These are phyloP conservation scores for Rhagologus leucostigma DNA, from an alignment of 2,113 vertebrate species.

Conservation along the genomic window DNA sequence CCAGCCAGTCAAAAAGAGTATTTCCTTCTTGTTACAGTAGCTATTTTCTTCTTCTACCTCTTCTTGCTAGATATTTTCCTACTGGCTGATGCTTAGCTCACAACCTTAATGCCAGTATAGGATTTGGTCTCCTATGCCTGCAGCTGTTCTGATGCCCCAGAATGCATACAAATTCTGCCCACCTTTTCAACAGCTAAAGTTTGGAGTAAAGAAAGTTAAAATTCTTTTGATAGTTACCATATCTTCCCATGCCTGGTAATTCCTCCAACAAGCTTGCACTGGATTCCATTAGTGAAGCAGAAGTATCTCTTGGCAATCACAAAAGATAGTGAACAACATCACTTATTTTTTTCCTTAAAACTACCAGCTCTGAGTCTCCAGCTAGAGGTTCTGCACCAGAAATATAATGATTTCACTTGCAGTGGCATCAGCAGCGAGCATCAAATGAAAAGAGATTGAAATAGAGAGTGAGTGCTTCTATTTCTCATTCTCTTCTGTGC, in stretches of 20 bases:
- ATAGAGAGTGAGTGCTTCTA: not conserved
- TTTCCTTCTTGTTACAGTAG: not conserved
- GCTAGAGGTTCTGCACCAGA: not conserved
- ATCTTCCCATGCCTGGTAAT: not conserved
- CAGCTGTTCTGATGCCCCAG: not conserved
- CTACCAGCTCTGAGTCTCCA: not conserved
- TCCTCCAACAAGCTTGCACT: not conserved
- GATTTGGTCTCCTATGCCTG: not conserved
- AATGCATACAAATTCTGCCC: not conserved
- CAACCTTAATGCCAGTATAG: not conserved
- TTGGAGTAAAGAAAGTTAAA: not conserved
- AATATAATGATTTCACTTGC: not conserved
- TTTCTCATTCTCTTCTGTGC: not conserved
- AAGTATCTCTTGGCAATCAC: not conserved
- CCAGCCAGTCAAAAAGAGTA: not conserved
- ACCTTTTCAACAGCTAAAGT: not conserved
- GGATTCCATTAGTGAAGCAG: not conserved
- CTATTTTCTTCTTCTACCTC: not conserved
- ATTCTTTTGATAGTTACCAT: not conserved
- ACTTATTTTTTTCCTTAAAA: not conserved
- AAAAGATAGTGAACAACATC: not conserved
- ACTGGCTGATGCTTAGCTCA: not conserved
- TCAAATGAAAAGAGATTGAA: slow-evolving; percentile 9
- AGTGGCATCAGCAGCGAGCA: not conserved
- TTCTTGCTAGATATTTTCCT: not conserved